A percentile compares a stretch with the other conserved stretches of the same genome.
Evolutionary conservation across 2,888 invertebrate genomes (phyloP).

Genomic region (Plagiodera versicolora): DNA sequence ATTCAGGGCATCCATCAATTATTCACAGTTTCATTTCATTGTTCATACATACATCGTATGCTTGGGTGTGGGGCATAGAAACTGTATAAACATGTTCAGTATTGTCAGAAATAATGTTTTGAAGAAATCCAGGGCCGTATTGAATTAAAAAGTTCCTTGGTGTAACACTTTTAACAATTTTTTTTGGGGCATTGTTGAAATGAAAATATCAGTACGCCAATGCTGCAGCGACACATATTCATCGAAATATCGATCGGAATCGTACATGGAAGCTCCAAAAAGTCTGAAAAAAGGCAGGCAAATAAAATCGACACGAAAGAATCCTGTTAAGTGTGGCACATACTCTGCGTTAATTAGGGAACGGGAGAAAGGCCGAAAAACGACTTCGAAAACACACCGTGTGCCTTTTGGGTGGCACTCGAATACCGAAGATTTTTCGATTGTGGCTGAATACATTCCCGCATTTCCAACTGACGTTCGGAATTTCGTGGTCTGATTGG

Average conservation of each 20-base stretch:
- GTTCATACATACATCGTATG: too few relatives aligned
- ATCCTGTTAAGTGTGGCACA: constrained; percentile 17
- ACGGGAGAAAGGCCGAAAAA: neutral
- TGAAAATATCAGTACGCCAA: constrained; percentile 2
- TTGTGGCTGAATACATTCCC: constrained; percentile 1
- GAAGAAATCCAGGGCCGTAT: too few relatives aligned
- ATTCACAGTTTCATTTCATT: too few relatives aligned
- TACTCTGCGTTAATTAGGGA: constrained; percentile 15
- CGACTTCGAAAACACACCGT: neutral
- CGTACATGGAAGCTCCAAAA: constrained; percentile 19
- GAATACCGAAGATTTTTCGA: constrained; percentile 16
- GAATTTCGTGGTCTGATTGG: neutral
- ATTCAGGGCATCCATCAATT: too few relatives aligned
- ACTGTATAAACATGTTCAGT: too few relatives aligned
- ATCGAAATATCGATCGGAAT: constrained; percentile 14
- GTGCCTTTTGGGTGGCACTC: constrained; percentile 17
- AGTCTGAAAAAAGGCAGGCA: constrained; percentile 3
- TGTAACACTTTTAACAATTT: too few relatives aligned
- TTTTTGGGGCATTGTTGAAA: too few relatives aligned
- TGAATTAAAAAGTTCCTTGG: too few relatives aligned
- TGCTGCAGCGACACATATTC: constrained; percentile 6
- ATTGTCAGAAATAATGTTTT: too few relatives aligned
- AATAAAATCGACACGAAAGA: neutral
- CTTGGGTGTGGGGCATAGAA: too few relatives aligned
- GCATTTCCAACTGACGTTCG: neutral